Percentiles rank a stretch among this genome's conserved stretches.
phyloP scores from a whole-genome alignment of 2,888 invertebrate genomes.

The Actias luna region DNA sequence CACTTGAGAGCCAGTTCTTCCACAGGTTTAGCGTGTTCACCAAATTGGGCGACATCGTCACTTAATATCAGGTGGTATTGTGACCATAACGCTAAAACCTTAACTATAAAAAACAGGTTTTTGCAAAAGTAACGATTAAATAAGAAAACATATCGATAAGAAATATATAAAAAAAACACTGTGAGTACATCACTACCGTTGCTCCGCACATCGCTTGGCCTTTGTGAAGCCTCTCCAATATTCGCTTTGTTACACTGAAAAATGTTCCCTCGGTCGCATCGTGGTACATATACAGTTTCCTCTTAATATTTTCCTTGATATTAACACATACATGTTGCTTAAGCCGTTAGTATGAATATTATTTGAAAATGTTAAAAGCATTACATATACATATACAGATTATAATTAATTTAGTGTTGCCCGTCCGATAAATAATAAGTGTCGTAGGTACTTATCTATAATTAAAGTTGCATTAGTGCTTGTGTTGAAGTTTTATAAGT shows the following conservation, averaged over 20 bases:
- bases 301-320: conserved; percentile 63
- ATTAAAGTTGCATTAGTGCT: too few species aligned
- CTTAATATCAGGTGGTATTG: too few species aligned
- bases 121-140: not conserved
- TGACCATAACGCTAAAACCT: too few species aligned
- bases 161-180: not conserved
- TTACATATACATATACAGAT: too few species aligned
- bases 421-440: too few species aligned
- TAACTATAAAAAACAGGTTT: not conserved
- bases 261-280: conserved; percentile 58
- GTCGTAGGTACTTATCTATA: too few species aligned
- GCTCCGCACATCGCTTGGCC: conserved; percentile 55
- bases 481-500: too few species aligned
- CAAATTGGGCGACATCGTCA: too few species aligned
- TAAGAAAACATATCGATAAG: not conserved
- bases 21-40: too few species aligned
- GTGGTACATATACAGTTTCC: conserved; percentile 50
- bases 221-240: conserved; percentile 79
- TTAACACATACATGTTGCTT: conserved; percentile 52
- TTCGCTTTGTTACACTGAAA: conserved; percentile 79
- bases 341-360: not conserved
- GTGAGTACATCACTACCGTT: conserved; percentile 21
- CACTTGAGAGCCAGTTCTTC: too few species aligned
- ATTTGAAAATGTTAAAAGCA: not conserved
- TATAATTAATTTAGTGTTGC: too few species aligned